phyloP scores from a whole-genome alignment of 2,113 vertebrate species.

The Gallinago jamesoni region DNA sequence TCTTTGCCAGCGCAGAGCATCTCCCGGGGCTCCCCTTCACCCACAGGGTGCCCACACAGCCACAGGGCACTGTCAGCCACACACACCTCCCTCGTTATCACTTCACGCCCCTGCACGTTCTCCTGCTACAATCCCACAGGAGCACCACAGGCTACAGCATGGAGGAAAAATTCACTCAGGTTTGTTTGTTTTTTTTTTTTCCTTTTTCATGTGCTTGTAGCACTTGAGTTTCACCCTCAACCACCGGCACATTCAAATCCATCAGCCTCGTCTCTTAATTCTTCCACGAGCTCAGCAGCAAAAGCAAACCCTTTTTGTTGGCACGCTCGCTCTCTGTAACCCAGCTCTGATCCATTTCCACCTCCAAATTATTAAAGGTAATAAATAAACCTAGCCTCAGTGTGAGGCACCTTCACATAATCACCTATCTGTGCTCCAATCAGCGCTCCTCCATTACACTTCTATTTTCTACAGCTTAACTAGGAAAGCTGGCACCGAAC shows the following conservation, averaged over 20 bases:
- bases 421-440: background rate
- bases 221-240: background rate
- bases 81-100: accelerated
- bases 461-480: slow-evolving; percentile 29
- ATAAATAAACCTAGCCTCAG: slow-evolving; percentile 9
- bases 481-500: background rate
- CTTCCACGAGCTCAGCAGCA: background rate
- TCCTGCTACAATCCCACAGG: background rate
- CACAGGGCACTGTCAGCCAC: accelerated
- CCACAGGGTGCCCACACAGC: accelerated
- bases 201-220: too few relatives aligned
- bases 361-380: slow-evolving; percentile 5
- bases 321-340: background rate
- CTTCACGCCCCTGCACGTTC: accelerated
- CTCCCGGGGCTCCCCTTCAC: background rate
- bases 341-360: background rate
- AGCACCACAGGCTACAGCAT: too few relatives aligned
- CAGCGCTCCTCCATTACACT: background rate
- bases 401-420: background rate
- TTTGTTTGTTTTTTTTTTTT: background rate
- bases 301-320: background rate
- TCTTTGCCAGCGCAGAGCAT: background rate
- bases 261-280: background rate
- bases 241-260: accelerated
- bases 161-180: background rate